Conservation (phyloP, 2,888 invertebrate genomes). For the Heliconius charithonia region DNA sequence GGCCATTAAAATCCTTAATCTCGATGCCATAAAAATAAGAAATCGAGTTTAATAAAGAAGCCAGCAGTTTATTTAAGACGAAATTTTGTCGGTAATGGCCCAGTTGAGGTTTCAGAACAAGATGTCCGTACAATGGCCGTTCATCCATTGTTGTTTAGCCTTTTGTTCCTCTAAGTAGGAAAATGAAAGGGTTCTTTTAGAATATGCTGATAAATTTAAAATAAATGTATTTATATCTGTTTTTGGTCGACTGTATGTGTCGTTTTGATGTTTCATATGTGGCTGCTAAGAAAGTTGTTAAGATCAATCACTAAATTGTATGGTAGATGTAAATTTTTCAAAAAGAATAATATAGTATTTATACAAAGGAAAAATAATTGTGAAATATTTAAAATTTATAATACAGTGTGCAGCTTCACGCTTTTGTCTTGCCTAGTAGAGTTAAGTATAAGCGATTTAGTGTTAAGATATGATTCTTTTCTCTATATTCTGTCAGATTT, state of each 20-base stretch:
- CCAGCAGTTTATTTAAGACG: conserved; percentile 38
- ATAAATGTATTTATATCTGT: conserved; percentile 9
- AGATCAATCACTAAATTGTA: background rate
- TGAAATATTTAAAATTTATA: too few species aligned
- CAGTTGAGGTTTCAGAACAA: conserved; percentile 45
- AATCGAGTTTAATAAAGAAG: conserved; percentile 34
- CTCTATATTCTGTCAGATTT: too few species aligned
- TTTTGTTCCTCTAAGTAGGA: conserved; percentile 46
- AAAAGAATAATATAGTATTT: background rate
- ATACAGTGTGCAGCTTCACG: too few species aligned
- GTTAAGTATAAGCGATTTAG: too few species aligned
- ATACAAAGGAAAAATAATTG: too few species aligned
- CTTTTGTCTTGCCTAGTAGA: too few species aligned
- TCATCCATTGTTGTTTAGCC: conserved; percentile 45
- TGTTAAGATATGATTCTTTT: too few species aligned
- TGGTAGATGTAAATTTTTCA: background rate
- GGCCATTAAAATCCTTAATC: conserved; percentile 25
- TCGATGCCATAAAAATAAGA: conserved; percentile 27
- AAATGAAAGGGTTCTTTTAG: conserved; percentile 38
- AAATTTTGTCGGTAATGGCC: conserved; percentile 44
- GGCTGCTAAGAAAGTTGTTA: background rate
- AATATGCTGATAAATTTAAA: conserved; percentile 31
- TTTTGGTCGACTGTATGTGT: background rate
- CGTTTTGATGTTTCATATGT: background rate
- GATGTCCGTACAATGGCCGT: conserved; percentile 45